These are phyloP conservation scores for Chymomyza amoena DNA, from an alignment of 2,888 invertebrate species.

Conservation along the genomic window DNA sequence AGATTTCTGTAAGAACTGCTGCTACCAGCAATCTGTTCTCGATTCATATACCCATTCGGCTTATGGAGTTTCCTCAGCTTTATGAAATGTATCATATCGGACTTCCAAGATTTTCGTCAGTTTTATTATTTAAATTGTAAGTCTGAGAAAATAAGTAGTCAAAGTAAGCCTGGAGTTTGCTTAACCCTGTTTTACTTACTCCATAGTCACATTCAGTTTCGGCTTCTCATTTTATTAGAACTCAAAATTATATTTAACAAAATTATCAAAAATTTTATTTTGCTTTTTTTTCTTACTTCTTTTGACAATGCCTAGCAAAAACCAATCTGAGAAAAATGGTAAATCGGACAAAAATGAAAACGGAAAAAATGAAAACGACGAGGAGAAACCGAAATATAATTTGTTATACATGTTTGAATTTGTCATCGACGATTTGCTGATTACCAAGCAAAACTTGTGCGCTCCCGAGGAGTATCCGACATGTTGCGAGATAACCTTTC, in stretches of 20 bases:
- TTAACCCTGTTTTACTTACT: neutral
- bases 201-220: neutral
- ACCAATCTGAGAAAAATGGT: conserved; percentile 15
- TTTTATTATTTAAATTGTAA: neutral
- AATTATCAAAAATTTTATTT: neutral
- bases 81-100: too few species aligned
- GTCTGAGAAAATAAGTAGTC: conserved; percentile 13
- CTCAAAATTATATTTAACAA: conserved; percentile 21
- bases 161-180: neutral
- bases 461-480: conserved; percentile 78
- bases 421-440: conserved; percentile 76
- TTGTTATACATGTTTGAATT: conserved; percentile 77
- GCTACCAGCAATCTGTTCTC: too few species aligned
- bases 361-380: conserved; percentile 7
- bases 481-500: conserved; percentile 76
- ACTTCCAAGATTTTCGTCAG: too few species aligned
- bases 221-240: neutral
- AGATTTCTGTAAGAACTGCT: too few species aligned
- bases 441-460: conserved; percentile 75
- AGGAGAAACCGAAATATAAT: conserved; percentile 32
- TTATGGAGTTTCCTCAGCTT: too few species aligned
- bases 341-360: neutral
- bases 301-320: conserved; percentile 9
- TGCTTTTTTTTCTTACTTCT: conserved; percentile 29
- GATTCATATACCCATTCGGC: too few species aligned